Percentiles rank a stretch among this genome's conserved stretches.
phyloP scores from a whole-genome alignment of 2,113 vertebrate species.

The Suricata suricatta region DNA sequence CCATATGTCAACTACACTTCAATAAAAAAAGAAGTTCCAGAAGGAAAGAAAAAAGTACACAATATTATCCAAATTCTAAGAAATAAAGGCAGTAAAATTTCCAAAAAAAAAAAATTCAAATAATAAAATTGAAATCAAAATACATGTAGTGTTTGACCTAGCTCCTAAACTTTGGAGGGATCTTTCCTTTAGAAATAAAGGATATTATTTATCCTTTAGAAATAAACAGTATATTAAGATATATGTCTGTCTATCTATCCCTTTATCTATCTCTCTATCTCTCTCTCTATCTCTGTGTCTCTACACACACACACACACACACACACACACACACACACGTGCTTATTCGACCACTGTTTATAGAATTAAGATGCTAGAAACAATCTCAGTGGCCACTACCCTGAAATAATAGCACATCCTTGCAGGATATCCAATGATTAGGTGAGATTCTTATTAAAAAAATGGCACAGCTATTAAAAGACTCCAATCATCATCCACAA shows the following conservation, averaged over 20 bases:
- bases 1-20: not conserved
- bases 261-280: not conserved
- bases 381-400: not conserved
- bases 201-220: not conserved
- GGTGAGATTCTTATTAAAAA: not conserved
- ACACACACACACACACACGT: not conserved
- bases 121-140: not conserved
- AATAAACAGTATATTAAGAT: not conserved
- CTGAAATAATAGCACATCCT: not conserved
- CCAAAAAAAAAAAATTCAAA: not conserved
- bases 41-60: not conserved
- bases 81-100: not conserved
- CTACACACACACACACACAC: not conserved
- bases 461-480: not conserved
- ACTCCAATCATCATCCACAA: not conserved
- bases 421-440: not conserved
- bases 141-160: not conserved
- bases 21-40: not conserved
- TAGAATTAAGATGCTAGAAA: not conserved
- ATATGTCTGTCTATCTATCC: not conserved
- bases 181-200: not conserved
- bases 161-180: not conserved
- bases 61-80: not conserved
- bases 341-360: not conserved
- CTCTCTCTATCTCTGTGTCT: not conserved